Evolutionary conservation across 2,113 vertebrate genomes (phyloP), one percentile per base, ranked within the genome.

Genomic region (Hipposideros armiger): DNA sequence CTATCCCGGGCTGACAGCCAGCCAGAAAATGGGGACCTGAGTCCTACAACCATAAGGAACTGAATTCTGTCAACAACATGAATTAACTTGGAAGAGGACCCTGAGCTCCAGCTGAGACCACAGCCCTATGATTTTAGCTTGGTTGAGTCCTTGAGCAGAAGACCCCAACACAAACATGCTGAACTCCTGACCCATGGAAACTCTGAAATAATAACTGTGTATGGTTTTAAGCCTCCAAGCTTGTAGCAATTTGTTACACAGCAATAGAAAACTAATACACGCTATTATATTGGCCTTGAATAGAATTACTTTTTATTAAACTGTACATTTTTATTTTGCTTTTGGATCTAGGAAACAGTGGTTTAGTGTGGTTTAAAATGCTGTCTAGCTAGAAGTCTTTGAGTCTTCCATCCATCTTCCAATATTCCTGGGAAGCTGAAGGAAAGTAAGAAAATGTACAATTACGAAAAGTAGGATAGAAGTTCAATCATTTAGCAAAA

Each of bases 231-330:
- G 54, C 64, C 52, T 24, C 42, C 50, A 72, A 87, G 32, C 91
- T 87, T 87, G 56, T 93, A 62, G 52, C 36, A 67, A 24, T 92
- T 58, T 89, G 50, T 81, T 80, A 67, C 1, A 26, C n/a, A 77
- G 70, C 28, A 87, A 24, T 91, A 77, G 60, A 86, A 95, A 93
- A 87, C 32, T 40, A 76, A 81, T 91, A 24, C 1, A 80, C n/a
- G 54, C 14, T 50, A 9, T 84, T 87, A 87, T 87, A 83, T 96
- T 94, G 60, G 28, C 45, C 13, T 95, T 36, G 73, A 91, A 42
- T 83, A 93, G 69, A 95, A 81, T 69, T 90, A n/a, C 67, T 87
- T 95, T 87, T 87, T 50, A 74, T 11, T 77, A 58, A 91, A 58
- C 60, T 69, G 40, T 54, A 50, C 9, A 32, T 69, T 95, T 94